Evolutionary conservation across 2,797 vertebrate genomes (phyloP), one percentile per base, ranked within the genome.

Genomic region (Eidolon dupreanum): DNA sequence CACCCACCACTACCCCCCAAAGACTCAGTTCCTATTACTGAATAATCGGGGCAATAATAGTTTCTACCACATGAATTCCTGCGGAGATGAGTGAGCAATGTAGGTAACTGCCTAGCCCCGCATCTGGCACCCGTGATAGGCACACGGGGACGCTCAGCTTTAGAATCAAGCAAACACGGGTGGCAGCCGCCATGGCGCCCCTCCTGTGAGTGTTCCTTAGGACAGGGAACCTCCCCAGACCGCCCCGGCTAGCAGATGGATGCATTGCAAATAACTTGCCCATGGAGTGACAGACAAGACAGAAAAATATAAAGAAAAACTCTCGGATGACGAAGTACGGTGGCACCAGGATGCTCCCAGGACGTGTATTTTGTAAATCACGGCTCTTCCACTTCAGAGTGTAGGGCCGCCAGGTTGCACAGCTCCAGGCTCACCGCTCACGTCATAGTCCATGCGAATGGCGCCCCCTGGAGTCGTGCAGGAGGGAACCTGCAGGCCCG

Each of bases 71-170:
- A 0, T 0, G 8, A 28, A 71, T 20, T 16, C 8, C 74, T 6
- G 2, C 41, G 26, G 38, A 4, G 5, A 8, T 16, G 5, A 2
- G 49, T 2, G 13, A 24, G 5, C 36, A 5, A 3, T 19, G 17
- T 8, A 2, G 38, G 66, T n/a, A 4, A 12, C 31, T 10, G 33
- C 38, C 17, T 11, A 20, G 20, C 28, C 36, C 66, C 16, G n/a
- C 3, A 0, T n/a, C 70, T 57, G 13, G 61, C 6, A 1, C 59
- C 51, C 22, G 0, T 41, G 28, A 49, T 49, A 22, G 70, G 41
- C 7, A 19, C 1, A 0, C 2, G 38, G 17, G 8, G 43, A 53
- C 55, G 24, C 26, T 75, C 59, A 6, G 59, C 51, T 68, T 8
- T 53, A 13, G 79, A 36, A 22, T 11, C 15, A 19, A 61, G 63